Base-by-base conservation (phyloP, 2,797 vertebrate species). In the Rhodeus uyekii region DNA sequence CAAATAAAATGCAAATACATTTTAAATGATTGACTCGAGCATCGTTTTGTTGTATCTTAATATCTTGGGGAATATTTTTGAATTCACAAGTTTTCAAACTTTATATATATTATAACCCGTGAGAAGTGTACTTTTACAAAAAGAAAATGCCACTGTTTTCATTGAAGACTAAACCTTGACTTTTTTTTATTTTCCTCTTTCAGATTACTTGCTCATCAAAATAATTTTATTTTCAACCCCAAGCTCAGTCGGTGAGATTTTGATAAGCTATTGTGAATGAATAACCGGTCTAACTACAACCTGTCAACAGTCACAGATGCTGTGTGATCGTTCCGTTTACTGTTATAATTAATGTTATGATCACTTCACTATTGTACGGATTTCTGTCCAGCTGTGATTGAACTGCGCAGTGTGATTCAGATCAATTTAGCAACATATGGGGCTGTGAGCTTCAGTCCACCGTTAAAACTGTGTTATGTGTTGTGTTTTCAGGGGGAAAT, bases 401-500 rank as follows among this genome's bases (percentile, higher is more conserved):
- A 42, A n/a, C 34, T 9, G 63, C 27, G n/a, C 29, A 38, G 58
- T 22, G n/a, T 10, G 5, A 42, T 32, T 69, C 10, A 34, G 8
- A 69, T 58, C 50, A 27, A 32, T 79, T 71, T 2, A 38, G 46
- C n/a, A 42, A 19, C 39, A 24, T 65, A 44, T 73, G 48, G 1
- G 18, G 3, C 5, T 27, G 27, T 64, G 13, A 29, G 58, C 9
- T n/a, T 24, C 58, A 32, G 18, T 64, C 39, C 39, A 48, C 2
- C 19, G 8, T 22, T 36, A 27, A 48, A 50, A 32, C 27, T 16
- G n/a, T 60, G 13, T 50, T 27, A n/a, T 50, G 12, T 80, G 18
- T 69, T 84, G 27, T 61, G 72, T 73, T 92, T 92, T 84, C 88
- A 99, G 98, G 92, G 98, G 98, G 80, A 99, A 99, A 91, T 99